Base-by-base conservation (phyloP, 1,140 invertebrate genomes). In the Drosophila guanche region DNA sequence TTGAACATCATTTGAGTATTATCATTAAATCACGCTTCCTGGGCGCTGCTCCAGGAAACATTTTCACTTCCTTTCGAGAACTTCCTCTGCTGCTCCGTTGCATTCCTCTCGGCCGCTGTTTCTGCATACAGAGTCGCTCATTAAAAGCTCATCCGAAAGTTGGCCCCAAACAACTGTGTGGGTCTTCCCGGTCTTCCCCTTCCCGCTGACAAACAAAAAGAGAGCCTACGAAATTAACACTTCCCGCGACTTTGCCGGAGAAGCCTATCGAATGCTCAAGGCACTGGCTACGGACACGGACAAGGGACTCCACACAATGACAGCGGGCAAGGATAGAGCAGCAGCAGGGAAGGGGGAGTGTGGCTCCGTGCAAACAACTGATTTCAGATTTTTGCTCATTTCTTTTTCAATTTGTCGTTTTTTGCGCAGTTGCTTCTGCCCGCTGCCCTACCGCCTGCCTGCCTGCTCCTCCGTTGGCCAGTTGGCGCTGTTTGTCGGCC, bases 361-460 rank as follows among this genome's bases (percentile, higher is more conserved):
- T 20, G 16, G 16, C 16, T 20, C 41, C 45, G 72, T 56, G 77
- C 83, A 86, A 86, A 88, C 83, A 86, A 81, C 83, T 78, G 77
- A 86, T 80, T 86, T 80, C 74, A 60, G 57, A 74, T 54, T 69
- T 83, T 88, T 75, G 78, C 73, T 88, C 78, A 77, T 85, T 88
- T 80, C 81, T 68, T 86, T 86, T 86, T 83, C 81, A 81, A 88
- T 81, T 86, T 79, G 73, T 86, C 65, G 69, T 81, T 85, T 86
- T 77, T 86, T 85, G 72, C 80, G 77, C 80, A 81, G 80, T 76
- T 73, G 55, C 53, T 58, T 53, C 14, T 33, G 16, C 53, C 16
- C 14, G 33, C 33, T 37, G 8, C 10, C 33, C 25, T 4, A n/a
- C n/a, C n/a, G n/a, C n/a, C n/a, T n/a, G n/a, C n/a, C 25, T 27